Evolutionary conservation across 2,888 invertebrate genomes (phyloP), one percentile per base, ranked within the genome.

Genomic region (Eupelmus urozonus): DNA sequence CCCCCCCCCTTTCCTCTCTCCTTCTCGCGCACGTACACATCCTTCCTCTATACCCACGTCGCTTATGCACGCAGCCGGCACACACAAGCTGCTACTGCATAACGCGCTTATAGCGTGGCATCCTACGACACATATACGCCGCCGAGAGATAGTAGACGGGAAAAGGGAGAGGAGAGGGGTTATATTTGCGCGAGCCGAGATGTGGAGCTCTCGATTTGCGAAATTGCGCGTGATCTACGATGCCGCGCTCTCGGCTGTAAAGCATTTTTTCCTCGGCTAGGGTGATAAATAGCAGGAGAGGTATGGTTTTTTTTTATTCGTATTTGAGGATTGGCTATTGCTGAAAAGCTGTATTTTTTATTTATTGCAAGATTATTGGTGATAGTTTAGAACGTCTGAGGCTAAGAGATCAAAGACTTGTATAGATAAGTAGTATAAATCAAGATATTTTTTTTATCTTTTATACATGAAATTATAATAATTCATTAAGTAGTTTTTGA

Each of bases 51-150:
- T 25, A 66, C 71, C 51, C 40, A 57, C 73, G 69, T 53, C 72
- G 70, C 80, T 81, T 79, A 79, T 79, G 29, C 69, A 77, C 79
- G 77, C 80, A 81, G 70, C 81, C 79, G 40, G 27, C 23, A n/a
- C 4, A 16, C 49, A 65, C 40, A 57, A 13, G 42, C 55, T 20
- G 55, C 55, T 57, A 16, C 49, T 40, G 70, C 51, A 62, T 69
- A 76, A 62, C 66, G 45, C 25, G 51, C 13, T 59, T 25, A 29
- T 53, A 9, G 29, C 20, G n/a, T 9, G 5, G 18, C 34, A 72
- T 55, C 40, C 42, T 27, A 55, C 27, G 63, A 45, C 55, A 63
- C 7, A 16, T 45, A 45, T 20, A 18, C 49, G 49, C 9, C 3
- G 16, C 45, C 2, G 13, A 45, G 13, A 45, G 45, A 53, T 42